A percentile compares a stretch with the other conserved stretches of the same genome.
Evolutionary conservation across 2,113 vertebrate genomes (phyloP).

Genomic region (Gopherus flavomarginatus): DNA sequence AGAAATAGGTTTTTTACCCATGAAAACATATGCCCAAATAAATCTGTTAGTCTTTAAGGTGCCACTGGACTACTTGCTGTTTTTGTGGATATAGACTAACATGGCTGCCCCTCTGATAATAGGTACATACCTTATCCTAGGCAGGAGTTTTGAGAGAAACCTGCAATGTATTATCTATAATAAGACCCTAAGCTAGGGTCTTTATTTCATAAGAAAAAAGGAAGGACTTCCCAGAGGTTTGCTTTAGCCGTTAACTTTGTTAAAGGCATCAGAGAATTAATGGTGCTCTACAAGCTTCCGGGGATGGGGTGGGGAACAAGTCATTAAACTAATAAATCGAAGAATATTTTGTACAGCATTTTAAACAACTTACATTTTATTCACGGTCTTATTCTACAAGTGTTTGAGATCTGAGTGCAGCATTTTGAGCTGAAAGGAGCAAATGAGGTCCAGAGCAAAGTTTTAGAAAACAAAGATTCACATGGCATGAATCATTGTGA

Average conservation of each 20-base stretch:
- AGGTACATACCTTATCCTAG: background rate
- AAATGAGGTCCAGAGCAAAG: background rate
- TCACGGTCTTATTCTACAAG: background rate
- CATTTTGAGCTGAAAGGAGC: background rate
- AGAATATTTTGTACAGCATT: accelerated
- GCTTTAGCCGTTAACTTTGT: background rate
- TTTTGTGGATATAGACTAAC: no score
- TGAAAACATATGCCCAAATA: no score
- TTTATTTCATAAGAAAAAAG: background rate
- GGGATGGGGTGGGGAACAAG: no score
- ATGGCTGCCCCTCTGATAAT: background rate
- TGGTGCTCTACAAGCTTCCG: background rate
- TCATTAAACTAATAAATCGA: background rate
- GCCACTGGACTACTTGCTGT: no score
- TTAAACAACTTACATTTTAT: background rate
- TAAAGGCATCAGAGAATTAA: background rate
- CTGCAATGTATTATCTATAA: background rate
- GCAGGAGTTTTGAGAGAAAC: background rate
- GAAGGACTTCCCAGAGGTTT: background rate
- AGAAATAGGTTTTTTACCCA: no score
- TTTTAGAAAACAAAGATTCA: background rate
- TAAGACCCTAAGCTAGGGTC: background rate
- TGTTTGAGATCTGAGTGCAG: background rate
- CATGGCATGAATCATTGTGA: background rate
- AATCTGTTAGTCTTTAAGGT: no score